Conservation (phyloP, 2,888 invertebrate species). For the Pegoplata infirma region DNA sequence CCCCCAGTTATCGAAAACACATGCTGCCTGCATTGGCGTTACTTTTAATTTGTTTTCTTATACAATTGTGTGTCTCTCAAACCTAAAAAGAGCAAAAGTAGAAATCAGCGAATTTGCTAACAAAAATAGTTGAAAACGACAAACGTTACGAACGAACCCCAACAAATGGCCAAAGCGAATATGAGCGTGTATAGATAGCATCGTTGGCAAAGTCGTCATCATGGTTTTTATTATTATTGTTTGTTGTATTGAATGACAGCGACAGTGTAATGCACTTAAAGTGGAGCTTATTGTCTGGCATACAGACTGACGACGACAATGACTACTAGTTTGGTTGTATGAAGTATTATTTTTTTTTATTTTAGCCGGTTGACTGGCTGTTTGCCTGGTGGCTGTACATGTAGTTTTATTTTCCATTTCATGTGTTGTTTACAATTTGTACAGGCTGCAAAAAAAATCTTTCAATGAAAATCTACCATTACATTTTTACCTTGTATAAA, state of each 20-base stretch:
- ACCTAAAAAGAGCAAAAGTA: background rate
- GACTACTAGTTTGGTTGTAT: conserved; percentile 34
- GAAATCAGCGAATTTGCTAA: conserved; percentile 19
- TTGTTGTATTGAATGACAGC: conserved; percentile 35
- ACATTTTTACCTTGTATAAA: conserved; percentile 11
- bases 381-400: conserved; percentile 56
- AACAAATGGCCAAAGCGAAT: conserved; percentile 12
- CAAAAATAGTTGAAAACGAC: background rate
- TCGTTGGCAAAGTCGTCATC: background rate
- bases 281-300: conserved; percentile 58
- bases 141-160: conserved; percentile 2
- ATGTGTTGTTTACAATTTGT: conserved; percentile 27
- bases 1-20: conserved; percentile 21
- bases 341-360: background rate
- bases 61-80: background rate
- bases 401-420: conserved; percentile 15
- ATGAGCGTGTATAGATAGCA: background rate
- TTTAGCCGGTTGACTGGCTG: conserved; percentile 50
- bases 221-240: background rate
- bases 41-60: background rate
- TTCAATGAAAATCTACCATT: conserved; percentile 43
- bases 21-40: conserved; percentile 4
- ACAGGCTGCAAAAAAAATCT: conserved; percentile 15
- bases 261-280: conserved; percentile 60
- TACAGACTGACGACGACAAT: conserved; percentile 45